Percentiles rank a stretch among this genome's conserved stretches.
phyloP scores from a whole-genome alignment of 2,888 invertebrate genomes.

The Heliconius cydno region DNA sequence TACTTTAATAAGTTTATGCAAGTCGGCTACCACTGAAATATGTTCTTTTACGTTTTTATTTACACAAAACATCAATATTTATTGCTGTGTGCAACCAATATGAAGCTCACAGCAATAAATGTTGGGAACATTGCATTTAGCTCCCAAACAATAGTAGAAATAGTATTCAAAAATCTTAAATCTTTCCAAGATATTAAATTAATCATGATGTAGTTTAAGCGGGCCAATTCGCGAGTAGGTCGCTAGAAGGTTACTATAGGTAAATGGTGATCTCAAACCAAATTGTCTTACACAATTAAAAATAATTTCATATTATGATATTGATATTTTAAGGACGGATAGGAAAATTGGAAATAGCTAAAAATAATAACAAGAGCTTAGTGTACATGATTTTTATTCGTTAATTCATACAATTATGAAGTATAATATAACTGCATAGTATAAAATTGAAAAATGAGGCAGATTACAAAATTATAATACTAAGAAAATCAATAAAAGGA shows the following conservation, averaged over 20 bases:
- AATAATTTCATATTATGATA: background rate
- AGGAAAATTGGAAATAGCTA: background rate
- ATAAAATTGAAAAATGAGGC: constrained; percentile 38
- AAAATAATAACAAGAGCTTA: constrained; percentile 1
- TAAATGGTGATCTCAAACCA: too few relatives aligned
- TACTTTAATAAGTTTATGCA: constrained; percentile 9
- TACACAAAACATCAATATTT: too few relatives aligned
- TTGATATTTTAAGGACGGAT: background rate
- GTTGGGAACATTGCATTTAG: background rate
- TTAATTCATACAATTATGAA: constrained; percentile 23
- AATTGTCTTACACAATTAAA: background rate
- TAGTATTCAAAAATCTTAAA: too few relatives aligned
- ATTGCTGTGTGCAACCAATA: background rate
- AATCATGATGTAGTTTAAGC: too few relatives aligned
- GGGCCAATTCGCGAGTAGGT: too few relatives aligned
- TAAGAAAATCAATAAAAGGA: background rate
- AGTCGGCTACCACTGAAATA: background rate
- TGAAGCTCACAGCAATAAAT: background rate
- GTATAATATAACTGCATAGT: constrained; percentile 13
- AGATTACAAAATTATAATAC: constrained; percentile 36
- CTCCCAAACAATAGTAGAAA: too few relatives aligned
- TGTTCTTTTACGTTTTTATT: constrained; percentile 3
- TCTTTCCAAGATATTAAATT: too few relatives aligned
- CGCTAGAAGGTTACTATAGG: too few relatives aligned
- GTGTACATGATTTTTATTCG: constrained; percentile 15